Percentiles rank a stretch among this genome's conserved stretches.
phyloP scores from a whole-genome alignment of 2,888 invertebrate genomes.

The Yponomeuta evonymella region DNA sequence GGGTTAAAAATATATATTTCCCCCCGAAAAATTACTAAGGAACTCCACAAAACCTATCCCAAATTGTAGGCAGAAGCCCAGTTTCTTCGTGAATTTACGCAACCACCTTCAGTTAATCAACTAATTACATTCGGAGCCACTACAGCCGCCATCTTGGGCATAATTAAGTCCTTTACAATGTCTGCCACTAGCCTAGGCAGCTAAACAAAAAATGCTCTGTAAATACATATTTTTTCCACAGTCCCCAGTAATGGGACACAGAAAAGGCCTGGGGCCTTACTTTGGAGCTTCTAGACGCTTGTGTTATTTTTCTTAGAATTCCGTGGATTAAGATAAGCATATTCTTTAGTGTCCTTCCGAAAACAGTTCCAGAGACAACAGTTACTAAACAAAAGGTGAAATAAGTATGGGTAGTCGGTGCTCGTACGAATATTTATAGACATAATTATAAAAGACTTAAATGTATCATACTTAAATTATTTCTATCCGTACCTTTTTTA shows the following conservation, averaged over 20 bases:
- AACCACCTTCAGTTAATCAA: background rate
- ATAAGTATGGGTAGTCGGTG: too few relatives aligned
- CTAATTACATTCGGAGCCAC: background rate
- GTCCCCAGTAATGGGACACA: background rate
- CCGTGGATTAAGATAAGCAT: too few relatives aligned
- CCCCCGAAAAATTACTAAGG: background rate
- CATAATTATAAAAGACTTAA: too few relatives aligned
- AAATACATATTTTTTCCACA: slow-evolving; percentile 3
- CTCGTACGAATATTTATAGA: too few relatives aligned
- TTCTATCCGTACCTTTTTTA: too few relatives aligned
- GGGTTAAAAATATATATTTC: too few relatives aligned
- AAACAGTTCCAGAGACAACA: too few relatives aligned
- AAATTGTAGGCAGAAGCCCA: background rate
- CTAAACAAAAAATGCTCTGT: slow-evolving; percentile 1
- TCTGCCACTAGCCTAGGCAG: background rate
- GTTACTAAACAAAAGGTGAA: too few relatives aligned
- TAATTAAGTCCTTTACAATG: background rate
- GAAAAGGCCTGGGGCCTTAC: background rate
- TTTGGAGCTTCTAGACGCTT: background rate
- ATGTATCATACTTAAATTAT: too few relatives aligned
- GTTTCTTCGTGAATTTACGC: background rate
- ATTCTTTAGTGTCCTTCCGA: too few relatives aligned
- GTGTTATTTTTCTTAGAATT: background rate
- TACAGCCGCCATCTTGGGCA: background rate
- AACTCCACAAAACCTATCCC: background rate